phyloP scores from a whole-genome alignment of 92 coral and sea anemone genomes.

The Siderastrea siderea region DNA sequence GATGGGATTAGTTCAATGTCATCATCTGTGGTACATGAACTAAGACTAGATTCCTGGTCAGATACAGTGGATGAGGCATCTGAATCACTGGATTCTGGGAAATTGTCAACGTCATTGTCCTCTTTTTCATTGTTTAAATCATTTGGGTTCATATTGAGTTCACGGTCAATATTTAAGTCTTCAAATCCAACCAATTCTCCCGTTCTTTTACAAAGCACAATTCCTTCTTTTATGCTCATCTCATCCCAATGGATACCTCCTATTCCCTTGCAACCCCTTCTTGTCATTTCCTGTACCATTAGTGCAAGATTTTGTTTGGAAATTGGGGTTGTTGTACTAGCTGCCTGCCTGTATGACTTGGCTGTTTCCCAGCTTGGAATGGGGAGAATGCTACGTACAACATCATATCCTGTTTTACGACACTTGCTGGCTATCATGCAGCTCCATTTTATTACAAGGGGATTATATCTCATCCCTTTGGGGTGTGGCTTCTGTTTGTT shows the following conservation, averaged over 20 bases:
- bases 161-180: conserved; percentile 1
- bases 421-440: conserved; percentile 59
- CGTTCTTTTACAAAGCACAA: conserved; percentile 61
- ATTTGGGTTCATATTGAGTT: background rate
- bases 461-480: conserved; percentile 18
- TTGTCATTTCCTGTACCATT: conserved; percentile 66
- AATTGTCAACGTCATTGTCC: background rate
- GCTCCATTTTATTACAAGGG: conserved; percentile 71
- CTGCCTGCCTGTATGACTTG: conserved; percentile 55
- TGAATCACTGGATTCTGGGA: background rate
- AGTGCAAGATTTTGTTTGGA: conserved; percentile 32
- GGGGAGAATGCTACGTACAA: conserved; percentile 23
- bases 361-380: conserved; percentile 63
- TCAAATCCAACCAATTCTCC: conserved; percentile 77
- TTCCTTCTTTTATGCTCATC: conserved; percentile 60
- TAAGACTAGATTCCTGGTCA: background rate
- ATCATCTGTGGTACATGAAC: background rate
- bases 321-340: conserved; percentile 40
- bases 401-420: background rate
- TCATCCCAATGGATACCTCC: conserved; percentile 81
- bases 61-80: background rate
- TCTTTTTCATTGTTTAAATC: background rate
- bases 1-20: background rate
- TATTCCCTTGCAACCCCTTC: conserved; percentile 58
- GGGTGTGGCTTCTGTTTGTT: conserved; percentile 25